phyloP scores from a whole-genome alignment of 2,113 vertebrate species.

The Amphilophus citrinellus region DNA sequence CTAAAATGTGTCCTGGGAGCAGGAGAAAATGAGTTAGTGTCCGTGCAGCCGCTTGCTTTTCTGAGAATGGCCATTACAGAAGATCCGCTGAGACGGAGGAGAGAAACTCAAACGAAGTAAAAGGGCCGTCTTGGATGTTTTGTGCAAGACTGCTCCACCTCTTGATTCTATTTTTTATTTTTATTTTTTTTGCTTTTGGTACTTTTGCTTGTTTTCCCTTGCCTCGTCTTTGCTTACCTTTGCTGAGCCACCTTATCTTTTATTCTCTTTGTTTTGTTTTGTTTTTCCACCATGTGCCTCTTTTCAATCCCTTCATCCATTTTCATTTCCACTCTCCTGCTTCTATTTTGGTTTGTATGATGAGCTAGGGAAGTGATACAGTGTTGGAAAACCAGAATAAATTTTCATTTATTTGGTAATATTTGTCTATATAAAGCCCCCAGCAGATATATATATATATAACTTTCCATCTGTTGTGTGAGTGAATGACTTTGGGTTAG shows the following conservation, averaged over 20 bases:
- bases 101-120: constrained; percentile 46
- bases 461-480: constrained; percentile 39
- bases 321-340: constrained; percentile 15
- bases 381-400: constrained; percentile 15
- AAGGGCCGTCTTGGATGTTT: constrained; percentile 52
- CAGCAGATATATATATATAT: background rate
- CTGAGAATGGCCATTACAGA: constrained; percentile 54
- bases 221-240: constrained; percentile 12
- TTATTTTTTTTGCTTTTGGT: constrained; percentile 33
- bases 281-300: background rate
- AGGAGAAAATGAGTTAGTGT: constrained; percentile 62
- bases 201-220: background rate
- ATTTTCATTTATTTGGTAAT: constrained; percentile 32
- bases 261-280: background rate
- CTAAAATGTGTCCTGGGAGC: constrained; percentile 69
- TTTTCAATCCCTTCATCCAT: background rate
- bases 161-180: constrained; percentile 34
- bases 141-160: constrained; percentile 45
- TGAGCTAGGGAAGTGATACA: constrained; percentile 16
- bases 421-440: constrained; percentile 15
- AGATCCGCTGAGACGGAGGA: constrained; percentile 51
- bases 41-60: constrained; percentile 42
- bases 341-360: constrained; percentile 41
- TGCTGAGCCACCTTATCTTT: constrained; percentile 12
- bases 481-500: constrained; percentile 6